phyloP scores from a whole-genome alignment of 1,140 invertebrate genomes.

The Zaprionus lachaisei region DNA sequence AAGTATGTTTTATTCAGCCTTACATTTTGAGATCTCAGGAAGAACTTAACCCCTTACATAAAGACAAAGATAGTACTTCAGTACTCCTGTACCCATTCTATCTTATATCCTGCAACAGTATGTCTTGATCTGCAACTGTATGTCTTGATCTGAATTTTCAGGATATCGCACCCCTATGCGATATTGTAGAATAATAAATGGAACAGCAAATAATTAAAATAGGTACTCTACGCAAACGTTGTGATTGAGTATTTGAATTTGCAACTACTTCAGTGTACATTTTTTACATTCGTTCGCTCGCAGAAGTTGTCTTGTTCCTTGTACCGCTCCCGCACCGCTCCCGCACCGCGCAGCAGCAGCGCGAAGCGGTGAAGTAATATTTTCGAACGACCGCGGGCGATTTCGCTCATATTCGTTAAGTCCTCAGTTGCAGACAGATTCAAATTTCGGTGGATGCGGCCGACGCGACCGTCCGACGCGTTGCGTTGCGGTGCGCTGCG shows the following conservation, averaged over 20 bases:
- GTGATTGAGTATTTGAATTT: slow-evolving; percentile 78
- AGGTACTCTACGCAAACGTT: slow-evolving; percentile 33
- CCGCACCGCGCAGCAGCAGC: slow-evolving; percentile 3
- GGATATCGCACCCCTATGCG: not conserved
- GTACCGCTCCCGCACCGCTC: not conserved
- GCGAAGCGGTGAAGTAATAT: slow-evolving; percentile 65
- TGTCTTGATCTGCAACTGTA: no score
- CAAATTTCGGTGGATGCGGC: slow-evolving; percentile 79
- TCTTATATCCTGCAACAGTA: not conserved
- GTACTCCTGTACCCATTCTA: not conserved
- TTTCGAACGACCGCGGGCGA: slow-evolving; percentile 64
- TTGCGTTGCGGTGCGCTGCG: slow-evolving; percentile 21
- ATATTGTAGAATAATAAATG: not conserved
- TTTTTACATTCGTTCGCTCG: slow-evolving; percentile 57
- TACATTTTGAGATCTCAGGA: not conserved
- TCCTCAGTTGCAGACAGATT: slow-evolving; percentile 82
- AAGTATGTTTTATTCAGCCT: not conserved
- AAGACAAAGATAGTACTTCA: not conserved
- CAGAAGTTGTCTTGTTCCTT: slow-evolving; percentile 16
- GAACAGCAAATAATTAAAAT: slow-evolving; percentile 14
- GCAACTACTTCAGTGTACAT: slow-evolving; percentile 60
- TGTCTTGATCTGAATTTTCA: no score
- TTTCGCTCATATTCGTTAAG: slow-evolving; percentile 81
- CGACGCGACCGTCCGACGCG: slow-evolving; percentile 39
- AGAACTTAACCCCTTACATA: not conserved